These are phyloP conservation scores for Cordilura impudica DNA, from an alignment of 2,888 invertebrate genomes.

Conservation along the genomic window DNA sequence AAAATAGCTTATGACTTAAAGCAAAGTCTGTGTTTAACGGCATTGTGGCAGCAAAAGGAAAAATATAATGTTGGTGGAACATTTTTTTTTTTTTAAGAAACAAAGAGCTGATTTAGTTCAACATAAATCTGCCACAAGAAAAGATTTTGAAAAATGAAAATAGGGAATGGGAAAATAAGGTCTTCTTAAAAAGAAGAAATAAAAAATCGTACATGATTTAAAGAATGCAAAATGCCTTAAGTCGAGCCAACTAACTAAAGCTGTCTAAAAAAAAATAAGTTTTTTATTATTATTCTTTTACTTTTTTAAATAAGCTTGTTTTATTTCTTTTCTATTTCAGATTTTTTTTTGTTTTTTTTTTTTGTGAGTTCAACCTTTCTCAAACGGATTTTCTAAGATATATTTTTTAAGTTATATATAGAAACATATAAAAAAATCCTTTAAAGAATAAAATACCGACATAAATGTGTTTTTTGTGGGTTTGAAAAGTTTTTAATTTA, in stretches of 20 bases:
- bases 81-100: neutral
- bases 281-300: constrained; percentile 7
- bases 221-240: constrained; percentile 34
- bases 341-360: constrained; percentile 19
- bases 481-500: constrained; percentile 52
- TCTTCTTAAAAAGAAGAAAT: neutral
- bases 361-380: constrained; percentile 27
- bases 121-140: constrained; percentile 61
- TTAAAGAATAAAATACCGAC: neutral
- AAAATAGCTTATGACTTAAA: constrained; percentile 29
- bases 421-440: constrained; percentile 9
- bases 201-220: constrained; percentile 17
- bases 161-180: neutral
- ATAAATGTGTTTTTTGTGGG: constrained; percentile 19
- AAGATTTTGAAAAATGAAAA: constrained; percentile 30
- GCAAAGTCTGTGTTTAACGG: constrained; percentile 50
- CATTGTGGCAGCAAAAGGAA: constrained; percentile 36
- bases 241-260: constrained; percentile 45
- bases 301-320: neutral
- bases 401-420: neutral
- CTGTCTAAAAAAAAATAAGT: constrained; percentile 29
- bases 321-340: constrained; percentile 5
- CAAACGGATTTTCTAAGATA: constrained; percentile 12
- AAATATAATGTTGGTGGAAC: constrained; percentile 19
- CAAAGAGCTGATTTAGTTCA: constrained; percentile 52